Percentiles rank a stretch among this genome's conserved stretches.
These are phyloP conservation scores for Cynoglossus semilaevis DNA, from an alignment of 2,113 vertebrate genomes.

Conservation along the genomic window DNA sequence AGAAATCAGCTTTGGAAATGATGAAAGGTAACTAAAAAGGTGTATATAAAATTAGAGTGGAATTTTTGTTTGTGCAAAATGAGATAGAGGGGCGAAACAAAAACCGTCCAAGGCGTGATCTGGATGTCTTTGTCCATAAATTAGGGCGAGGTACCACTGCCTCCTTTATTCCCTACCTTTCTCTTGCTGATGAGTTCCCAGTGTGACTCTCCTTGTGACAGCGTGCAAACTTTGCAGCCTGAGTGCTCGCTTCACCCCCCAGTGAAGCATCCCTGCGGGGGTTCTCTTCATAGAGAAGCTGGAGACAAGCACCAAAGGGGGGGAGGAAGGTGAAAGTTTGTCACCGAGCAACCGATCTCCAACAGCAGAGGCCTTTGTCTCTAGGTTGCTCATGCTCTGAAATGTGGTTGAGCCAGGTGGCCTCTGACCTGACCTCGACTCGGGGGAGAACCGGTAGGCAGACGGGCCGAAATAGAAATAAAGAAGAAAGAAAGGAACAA, in stretches of 20 bases:
- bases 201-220: constrained; percentile 82
- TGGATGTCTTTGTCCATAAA: constrained; percentile 54
- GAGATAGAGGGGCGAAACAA: constrained; percentile 6
- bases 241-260: constrained; percentile 74
- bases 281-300: constrained; percentile 67
- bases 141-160: constrained; percentile 72
- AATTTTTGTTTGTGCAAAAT: constrained; percentile 1
- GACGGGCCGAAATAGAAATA: constrained; percentile 62
- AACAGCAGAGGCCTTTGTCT: constrained; percentile 82
- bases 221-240: constrained; percentile 82
- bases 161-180: constrained; percentile 58
- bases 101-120: constrained; percentile 33
- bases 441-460: constrained; percentile 61
- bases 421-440: constrained; percentile 87
- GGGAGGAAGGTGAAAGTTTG: constrained; percentile 73
- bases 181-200: constrained; percentile 75
- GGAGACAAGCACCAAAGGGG: constrained; percentile 8
- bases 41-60: not conserved
- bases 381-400: constrained; percentile 77
- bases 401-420: constrained; percentile 77
- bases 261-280: constrained; percentile 83
- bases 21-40: constrained; percentile 10
- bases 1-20: constrained; percentile 37
- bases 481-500: constrained; percentile 32
- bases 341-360: constrained; percentile 53